These are phyloP conservation scores for Idaea biselata DNA, from an alignment of 2,888 invertebrate genomes.

Conservation along the genomic window DNA sequence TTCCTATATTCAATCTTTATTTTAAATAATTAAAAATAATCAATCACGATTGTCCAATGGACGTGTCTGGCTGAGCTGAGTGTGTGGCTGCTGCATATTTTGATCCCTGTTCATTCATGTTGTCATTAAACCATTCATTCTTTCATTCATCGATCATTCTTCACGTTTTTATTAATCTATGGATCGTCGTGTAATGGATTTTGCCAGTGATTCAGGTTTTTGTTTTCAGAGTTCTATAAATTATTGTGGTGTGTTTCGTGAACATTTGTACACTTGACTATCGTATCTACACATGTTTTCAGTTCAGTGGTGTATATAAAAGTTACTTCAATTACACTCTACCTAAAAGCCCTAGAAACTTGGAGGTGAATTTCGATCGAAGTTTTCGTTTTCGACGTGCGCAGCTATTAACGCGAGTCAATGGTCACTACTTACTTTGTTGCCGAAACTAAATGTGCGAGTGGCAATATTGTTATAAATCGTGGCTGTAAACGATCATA, in stretches of 20 bases:
- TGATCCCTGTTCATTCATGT: too few species aligned
- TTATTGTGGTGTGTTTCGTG: not conserved
- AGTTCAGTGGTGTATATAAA: not conserved
- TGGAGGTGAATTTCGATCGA: constrained; percentile 19
- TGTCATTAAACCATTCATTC: not conserved
- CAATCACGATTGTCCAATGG: too few species aligned
- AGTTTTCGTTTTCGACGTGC: constrained; percentile 27
- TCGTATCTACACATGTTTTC: not conserved
- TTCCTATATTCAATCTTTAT: too few species aligned
- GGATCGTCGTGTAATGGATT: not conserved
- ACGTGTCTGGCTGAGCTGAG: too few species aligned
- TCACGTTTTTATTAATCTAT: not conserved
- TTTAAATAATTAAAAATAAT: too few species aligned
- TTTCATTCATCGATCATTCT: not conserved
- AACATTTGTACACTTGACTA: not conserved
- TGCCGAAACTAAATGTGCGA: constrained; percentile 45
- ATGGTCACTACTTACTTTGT: constrained; percentile 44
- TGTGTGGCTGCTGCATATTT: too few species aligned
- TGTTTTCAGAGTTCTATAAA: not conserved
- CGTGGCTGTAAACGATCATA: constrained; percentile 32
- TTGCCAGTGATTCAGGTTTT: not conserved
- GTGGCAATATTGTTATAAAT: constrained; percentile 30
- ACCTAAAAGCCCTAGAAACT: not conserved
- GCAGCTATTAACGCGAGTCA: constrained; percentile 40
- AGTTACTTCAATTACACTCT: not conserved